Percentiles rank a stretch among this genome's conserved stretches.
Conservation (phyloP, 2,113 vertebrate species). For the Cepphus grylle region DNA sequence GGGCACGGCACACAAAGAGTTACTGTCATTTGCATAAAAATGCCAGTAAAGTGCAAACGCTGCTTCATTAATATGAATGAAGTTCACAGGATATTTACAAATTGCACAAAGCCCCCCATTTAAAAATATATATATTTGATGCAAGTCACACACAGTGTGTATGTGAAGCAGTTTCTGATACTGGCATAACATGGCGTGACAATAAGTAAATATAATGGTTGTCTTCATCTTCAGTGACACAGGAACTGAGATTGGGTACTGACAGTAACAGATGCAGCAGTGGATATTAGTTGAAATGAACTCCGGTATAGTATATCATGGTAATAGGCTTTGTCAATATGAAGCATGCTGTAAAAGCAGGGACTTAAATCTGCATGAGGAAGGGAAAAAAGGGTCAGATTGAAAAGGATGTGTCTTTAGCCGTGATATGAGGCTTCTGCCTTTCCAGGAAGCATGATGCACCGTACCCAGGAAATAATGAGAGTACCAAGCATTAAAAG, state of each 20-base stretch:
- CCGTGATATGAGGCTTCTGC: background rate
- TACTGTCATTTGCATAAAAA: conserved; percentile 32
- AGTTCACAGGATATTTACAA: conserved; percentile 52
- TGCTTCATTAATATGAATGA: conserved; percentile 53
- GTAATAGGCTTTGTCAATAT: conserved; percentile 71
- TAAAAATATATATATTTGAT: conserved; percentile 47
- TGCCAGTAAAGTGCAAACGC: conserved; percentile 6
- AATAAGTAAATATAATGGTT: conserved; percentile 38
- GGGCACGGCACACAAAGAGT: background rate
- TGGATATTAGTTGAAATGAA: conserved; percentile 44
- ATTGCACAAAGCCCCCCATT: conserved; percentile 40
- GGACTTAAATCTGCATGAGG: conserved; percentile 48
- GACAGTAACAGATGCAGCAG: conserved; percentile 31
- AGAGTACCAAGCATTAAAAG: background rate
- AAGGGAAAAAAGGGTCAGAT: conserved; percentile 24
- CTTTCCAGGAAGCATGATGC: background rate
- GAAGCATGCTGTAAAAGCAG: conserved; percentile 50
- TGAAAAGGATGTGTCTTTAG: background rate
- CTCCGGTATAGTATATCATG: conserved; percentile 47
- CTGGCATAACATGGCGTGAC: background rate
- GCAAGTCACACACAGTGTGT: conserved; percentile 29
- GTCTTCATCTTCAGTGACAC: conserved; percentile 1
- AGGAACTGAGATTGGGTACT: background rate
- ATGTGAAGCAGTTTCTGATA: conserved; percentile 21
- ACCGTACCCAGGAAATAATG: background rate